These are phyloP conservation scores for Xanthia icteritia DNA, from an alignment of 2,888 invertebrate species.

Conservation along the genomic window DNA sequence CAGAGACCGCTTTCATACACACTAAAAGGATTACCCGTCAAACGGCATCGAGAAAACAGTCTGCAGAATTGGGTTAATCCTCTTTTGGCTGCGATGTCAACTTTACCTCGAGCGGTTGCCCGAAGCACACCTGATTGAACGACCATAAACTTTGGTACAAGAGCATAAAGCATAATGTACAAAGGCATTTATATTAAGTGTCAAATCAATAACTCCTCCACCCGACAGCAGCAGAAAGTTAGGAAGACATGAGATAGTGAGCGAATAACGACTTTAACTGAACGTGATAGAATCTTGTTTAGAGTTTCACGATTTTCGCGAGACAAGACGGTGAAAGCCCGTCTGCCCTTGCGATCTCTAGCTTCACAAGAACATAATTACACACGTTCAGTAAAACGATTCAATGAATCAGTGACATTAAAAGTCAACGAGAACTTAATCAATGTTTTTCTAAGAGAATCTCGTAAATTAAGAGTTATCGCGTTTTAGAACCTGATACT, in stretches of 20 bases:
- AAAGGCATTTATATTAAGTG: constrained; percentile 73
- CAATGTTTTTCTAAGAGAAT: constrained; percentile 64
- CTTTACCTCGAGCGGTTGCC: constrained; percentile 61
- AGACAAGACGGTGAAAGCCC: constrained; percentile 87
- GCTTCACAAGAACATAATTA: constrained; percentile 84
- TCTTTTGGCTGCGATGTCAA: constrained; percentile 68
- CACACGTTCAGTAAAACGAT: constrained; percentile 82
- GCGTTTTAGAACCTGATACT: constrained; percentile 46
- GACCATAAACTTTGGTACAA: constrained; percentile 68
- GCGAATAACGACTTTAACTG: constrained; percentile 78
- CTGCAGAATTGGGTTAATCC: constrained; percentile 78
- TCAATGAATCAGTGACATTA: constrained; percentile 79
- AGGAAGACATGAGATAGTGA: constrained; percentile 73
- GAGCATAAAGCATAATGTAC: constrained; percentile 73
- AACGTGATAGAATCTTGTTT: constrained; percentile 75
- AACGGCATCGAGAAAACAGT: constrained; percentile 72
- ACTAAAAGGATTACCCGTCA: constrained; percentile 76
- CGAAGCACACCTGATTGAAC: constrained; percentile 64
- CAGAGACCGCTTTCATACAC: constrained; percentile 70
- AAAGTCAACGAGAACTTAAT: constrained; percentile 71
- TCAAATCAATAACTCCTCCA: constrained; percentile 82
- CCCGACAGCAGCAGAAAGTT: constrained; percentile 80
- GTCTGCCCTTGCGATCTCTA: constrained; percentile 88
- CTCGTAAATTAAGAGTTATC: constrained; percentile 58
- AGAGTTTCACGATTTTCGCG: constrained; percentile 69